Evolutionary conservation across 2,888 invertebrate genomes (phyloP), one percentile per base, ranked within the genome.

Genomic region (Sphaerophoria rueppellii): DNA sequence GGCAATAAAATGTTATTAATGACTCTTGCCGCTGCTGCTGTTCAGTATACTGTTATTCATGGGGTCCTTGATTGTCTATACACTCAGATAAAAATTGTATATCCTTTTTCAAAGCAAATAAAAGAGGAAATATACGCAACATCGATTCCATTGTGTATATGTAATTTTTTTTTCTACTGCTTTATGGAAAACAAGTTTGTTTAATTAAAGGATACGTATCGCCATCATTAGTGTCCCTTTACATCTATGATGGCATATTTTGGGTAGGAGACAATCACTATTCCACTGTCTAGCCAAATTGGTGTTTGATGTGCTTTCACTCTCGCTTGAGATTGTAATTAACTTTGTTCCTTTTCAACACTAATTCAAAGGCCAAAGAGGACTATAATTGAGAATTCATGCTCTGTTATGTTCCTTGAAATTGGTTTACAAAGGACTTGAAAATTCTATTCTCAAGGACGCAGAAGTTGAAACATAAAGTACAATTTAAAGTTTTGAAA

Each of bases 1-100:
- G 16, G 67, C 61, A 75, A 83, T 83, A 75, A 80, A 75, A 72
- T 52, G 67, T 72, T 75, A 80, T 83, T 71, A 83, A 83, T 83
- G 80, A 46, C 75, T 37, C 75, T 37, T 50, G 63, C 57, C 24
- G 67, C 75, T 72, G 24, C 24, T 24, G 24, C 24, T 24, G 24
- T 24, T 24, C 24, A 2, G 24, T 24, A 24, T 24, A 40, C 60
- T 37, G 73, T 69, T 82, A 50, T 55, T 67, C 70, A 74, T 65
- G 24, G 65, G 5, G 40, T 60, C 35, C 50, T 35, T 40, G 54
- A 40, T 34, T 74, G 79, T 37, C 46, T 57, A 9, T 40, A 35
- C 9, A 34, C 55, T 37, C 46, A 61, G 46, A 58, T 50, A 55
- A 60, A 55, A 54, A 55, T 35, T 54, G 16, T 46, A 52, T 54